Conservation (phyloP, 2,797 vertebrate species). For the Danionella dracula region DNA sequence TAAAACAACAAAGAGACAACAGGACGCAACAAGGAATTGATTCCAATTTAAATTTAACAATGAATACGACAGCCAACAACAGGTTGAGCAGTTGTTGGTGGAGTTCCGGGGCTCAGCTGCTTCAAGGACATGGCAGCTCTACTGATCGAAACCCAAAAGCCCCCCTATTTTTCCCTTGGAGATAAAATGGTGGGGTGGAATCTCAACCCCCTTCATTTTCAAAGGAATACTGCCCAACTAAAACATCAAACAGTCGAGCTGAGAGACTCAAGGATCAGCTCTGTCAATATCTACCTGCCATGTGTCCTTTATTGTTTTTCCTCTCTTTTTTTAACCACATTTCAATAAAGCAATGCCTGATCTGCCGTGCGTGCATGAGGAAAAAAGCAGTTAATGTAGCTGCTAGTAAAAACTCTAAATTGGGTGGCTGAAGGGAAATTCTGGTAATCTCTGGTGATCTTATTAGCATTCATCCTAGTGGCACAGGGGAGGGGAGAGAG, state of each 20-base stretch:
- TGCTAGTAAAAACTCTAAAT: conserved; percentile 21
- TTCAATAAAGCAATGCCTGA: no score
- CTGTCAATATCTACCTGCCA: conserved; percentile 35
- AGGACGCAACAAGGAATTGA: background rate
- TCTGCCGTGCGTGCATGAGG: background rate
- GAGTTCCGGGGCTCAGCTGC: conserved; percentile 27
- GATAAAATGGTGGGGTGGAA: conserved; percentile 8
- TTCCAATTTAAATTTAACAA: conserved; percentile 7
- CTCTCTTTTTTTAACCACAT: background rate
- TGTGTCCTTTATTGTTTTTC: conserved; percentile 26
- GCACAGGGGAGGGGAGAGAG: conserved; percentile 30
- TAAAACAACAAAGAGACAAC: background rate
- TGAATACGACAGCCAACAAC: conserved; percentile 23
- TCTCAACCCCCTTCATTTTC: conserved; percentile 29
- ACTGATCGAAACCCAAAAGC: conserved; percentile 10
- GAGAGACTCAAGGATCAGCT: conserved; percentile 18
- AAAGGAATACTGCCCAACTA: conserved; percentile 19
- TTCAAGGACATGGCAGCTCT: conserved; percentile 16
- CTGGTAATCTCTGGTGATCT: conserved; percentile 45
- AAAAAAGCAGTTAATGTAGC: conserved; percentile 6
- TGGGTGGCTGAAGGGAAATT: conserved; percentile 31
- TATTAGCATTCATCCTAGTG: conserved; percentile 41
- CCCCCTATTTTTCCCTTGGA: background rate
- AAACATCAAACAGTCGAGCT: conserved; percentile 39
- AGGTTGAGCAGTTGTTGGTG: conserved; percentile 39